phyloP scores from a whole-genome alignment of 2,888 invertebrate species.

The Philhelius pedissequus region DNA sequence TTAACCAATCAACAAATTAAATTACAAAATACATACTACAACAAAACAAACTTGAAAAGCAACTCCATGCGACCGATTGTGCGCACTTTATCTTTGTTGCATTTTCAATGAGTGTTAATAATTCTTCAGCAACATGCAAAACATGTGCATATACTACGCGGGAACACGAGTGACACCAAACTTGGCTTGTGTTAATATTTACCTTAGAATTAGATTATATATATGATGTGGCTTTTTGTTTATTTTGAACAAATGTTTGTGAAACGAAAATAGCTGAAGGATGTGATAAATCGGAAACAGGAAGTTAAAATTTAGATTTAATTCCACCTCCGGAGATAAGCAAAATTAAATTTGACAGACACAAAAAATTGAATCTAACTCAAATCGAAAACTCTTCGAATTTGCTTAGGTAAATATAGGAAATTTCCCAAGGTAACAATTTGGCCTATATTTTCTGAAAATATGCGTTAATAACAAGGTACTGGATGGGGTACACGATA shows the following conservation, averaged over 20 bases:
- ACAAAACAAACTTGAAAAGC: background rate
- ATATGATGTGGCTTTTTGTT: background rate
- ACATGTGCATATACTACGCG: too few species aligned
- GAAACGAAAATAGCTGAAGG: background rate
- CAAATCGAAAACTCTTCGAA: too few species aligned
- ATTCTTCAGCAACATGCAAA: background rate
- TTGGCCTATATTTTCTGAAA: too few species aligned
- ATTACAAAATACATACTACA: too few species aligned
- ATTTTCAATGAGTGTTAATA: background rate
- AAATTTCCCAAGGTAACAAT: too few species aligned
- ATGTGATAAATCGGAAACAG: constrained; percentile 1
- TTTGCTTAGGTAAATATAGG: too few species aligned
- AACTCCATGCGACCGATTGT: background rate
- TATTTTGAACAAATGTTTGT: background rate
- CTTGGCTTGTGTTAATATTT: constrained; percentile 5
- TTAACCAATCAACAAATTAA: too few species aligned
- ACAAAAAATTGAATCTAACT: too few species aligned
- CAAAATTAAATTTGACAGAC: background rate
- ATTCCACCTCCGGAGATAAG: background rate
- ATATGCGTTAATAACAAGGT: too few species aligned
- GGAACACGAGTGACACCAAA: background rate
- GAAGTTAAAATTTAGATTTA: background rate
- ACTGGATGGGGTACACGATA: too few species aligned
- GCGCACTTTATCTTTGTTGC: background rate
- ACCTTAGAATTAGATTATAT: constrained; percentile 6